Conservation (phyloP, 1,140 invertebrate species). For the Drosophila ananassae region DNA sequence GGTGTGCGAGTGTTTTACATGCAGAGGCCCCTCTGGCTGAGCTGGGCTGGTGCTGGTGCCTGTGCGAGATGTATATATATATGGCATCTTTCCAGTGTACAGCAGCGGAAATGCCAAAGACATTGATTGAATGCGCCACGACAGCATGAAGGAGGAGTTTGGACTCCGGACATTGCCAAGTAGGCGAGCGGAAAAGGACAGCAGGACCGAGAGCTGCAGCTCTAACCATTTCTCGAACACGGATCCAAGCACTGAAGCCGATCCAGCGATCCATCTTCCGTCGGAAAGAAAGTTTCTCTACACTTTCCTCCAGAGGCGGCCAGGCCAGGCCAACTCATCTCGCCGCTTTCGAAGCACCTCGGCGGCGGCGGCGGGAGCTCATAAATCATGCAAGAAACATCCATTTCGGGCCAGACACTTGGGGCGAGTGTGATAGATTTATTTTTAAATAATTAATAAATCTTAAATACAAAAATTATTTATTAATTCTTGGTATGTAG, state of each 20-base stretch:
- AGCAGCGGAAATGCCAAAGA: slow-evolving; percentile 67
- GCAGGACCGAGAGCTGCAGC: slow-evolving; percentile 18
- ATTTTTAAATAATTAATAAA: not conserved
- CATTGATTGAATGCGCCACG: slow-evolving; percentile 75
- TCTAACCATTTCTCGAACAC: slow-evolving; percentile 13
- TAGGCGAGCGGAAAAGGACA: too few species aligned
- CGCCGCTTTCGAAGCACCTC: slow-evolving; percentile 67
- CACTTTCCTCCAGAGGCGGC: slow-evolving; percentile 33
- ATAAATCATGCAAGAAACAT: slow-evolving; percentile 73
- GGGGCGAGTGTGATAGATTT: slow-evolving; percentile 8
- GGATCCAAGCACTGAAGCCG: slow-evolving; percentile 49
- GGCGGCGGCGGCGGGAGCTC: slow-evolving; percentile 43
- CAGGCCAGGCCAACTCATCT: slow-evolving; percentile 42
- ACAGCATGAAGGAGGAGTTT: slow-evolving; percentile 34
- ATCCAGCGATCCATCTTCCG: slow-evolving; percentile 70
- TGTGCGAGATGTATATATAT: slow-evolving; percentile 22
- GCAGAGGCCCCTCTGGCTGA: slow-evolving; percentile 26
- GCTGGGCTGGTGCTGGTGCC: not conserved
- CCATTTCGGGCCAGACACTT: slow-evolving; percentile 45
- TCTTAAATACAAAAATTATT: too few species aligned
- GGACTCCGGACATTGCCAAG: slow-evolving; percentile 46
- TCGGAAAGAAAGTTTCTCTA: slow-evolving; percentile 61
- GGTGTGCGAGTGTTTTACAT: slow-evolving; percentile 69
- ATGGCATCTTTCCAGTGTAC: slow-evolving; percentile 13
- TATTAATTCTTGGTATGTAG: not conserved